These are phyloP conservation scores for Napeogenes inachia DNA, from an alignment of 2,888 invertebrate species.

Conservation along the genomic window DNA sequence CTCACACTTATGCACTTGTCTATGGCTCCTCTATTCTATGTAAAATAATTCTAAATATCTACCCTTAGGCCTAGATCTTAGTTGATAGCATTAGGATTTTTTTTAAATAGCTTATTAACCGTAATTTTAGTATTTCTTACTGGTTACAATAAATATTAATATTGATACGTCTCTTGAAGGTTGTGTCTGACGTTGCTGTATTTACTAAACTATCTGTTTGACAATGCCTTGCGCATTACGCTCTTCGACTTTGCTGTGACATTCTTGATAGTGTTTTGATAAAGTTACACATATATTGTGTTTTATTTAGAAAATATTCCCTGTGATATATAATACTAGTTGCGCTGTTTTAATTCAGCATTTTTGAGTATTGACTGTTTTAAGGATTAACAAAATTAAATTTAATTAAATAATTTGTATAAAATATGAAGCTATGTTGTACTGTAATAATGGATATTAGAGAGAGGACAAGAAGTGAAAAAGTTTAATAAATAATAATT, in stretches of 20 bases:
- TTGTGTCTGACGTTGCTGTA: slow-evolving; percentile 18
- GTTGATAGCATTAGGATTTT: too few species aligned
- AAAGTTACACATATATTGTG: background rate
- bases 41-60: too few species aligned
- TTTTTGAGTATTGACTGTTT: too few species aligned
- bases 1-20: too few species aligned
- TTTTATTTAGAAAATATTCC: background rate
- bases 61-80: too few species aligned
- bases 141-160: background rate
- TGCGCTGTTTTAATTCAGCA: too few species aligned
- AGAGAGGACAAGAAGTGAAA: slow-evolving; percentile 6
- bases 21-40: too few species aligned
- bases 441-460: slow-evolving; percentile 7
- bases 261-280: slow-evolving; percentile 5
- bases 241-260: slow-evolving; percentile 2
- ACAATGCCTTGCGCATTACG: slow-evolving; percentile 16
- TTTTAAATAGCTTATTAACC: too few species aligned
- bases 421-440: background rate
- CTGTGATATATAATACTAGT: too few species aligned
- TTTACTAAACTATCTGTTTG: slow-evolving; percentile 22
- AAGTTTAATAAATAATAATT: background rate
- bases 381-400: too few species aligned
- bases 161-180: slow-evolving; percentile 25
- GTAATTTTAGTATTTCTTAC: background rate
- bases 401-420: too few species aligned